These are phyloP conservation scores for Chromis chromis DNA, from an alignment of 2,797 vertebrate species.

Conservation along the genomic window DNA sequence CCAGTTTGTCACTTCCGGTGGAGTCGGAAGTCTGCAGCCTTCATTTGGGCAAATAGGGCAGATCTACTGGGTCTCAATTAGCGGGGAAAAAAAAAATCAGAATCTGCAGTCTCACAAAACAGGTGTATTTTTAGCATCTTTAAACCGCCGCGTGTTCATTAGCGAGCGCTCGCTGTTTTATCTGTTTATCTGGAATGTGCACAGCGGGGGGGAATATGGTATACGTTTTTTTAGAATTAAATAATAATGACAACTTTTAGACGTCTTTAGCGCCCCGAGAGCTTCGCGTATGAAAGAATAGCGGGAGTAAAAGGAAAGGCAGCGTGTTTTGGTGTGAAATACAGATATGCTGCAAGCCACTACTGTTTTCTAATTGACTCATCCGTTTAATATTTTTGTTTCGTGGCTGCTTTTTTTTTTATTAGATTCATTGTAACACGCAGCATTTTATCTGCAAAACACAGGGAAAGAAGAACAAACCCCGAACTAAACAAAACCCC, in stretches of 20 bases:
- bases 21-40: neutral
- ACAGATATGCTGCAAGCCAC: slow-evolving; percentile 12
- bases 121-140: slow-evolving; percentile 32
- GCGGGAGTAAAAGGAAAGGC: slow-evolving; percentile 12
- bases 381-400: neutral
- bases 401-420: neutral
- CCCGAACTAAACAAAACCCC: no score
- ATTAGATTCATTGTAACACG: no score
- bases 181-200: slow-evolving; percentile 8
- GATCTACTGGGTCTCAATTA: slow-evolving; percentile 29
- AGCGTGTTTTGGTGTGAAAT: neutral
- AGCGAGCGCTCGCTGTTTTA: neutral
- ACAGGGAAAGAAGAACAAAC: no score
- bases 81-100: neutral
- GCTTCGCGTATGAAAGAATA: neutral
- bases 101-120: neutral
- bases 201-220: slow-evolving; percentile 1
- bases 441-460: neutral
- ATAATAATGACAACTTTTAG: slow-evolving; percentile 28
- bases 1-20: neutral
- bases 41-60: slow-evolving; percentile 26
- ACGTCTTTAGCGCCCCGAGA: neutral
- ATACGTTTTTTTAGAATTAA: slow-evolving; percentile 15
- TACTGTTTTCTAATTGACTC: slow-evolving; percentile 5
- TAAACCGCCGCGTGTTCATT: slow-evolving; percentile 24